A percentile compares a stretch with the other conserved stretches of the same genome.
Evolutionary conservation across 2,888 invertebrate species (phyloP).

Genomic region (Candidula unifasciata): DNA sequence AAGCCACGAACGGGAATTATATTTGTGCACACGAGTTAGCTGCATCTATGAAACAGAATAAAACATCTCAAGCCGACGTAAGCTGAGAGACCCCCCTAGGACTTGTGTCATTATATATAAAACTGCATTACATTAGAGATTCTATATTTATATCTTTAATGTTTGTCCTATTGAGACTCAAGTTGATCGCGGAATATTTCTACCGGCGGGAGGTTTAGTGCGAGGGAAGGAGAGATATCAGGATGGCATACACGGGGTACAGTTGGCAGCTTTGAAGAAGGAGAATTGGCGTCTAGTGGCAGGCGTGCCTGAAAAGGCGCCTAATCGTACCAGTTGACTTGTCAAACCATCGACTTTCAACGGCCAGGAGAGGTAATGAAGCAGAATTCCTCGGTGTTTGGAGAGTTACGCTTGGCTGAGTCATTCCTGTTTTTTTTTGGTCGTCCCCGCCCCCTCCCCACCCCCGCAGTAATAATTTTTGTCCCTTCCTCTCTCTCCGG

Average conservation of each 20-base stretch:
- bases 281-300: not conserved
- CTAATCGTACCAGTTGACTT: not conserved
- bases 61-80: no score
- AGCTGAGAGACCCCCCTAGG: no score
- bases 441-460: no score
- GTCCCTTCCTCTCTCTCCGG: not conserved
- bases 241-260: no score
- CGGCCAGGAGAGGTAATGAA: conserved; percentile 4
- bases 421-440: conserved; percentile 6
- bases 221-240: no score
- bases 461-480: not conserved
- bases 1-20: no score
- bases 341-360: not conserved
- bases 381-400: conserved; percentile 20
- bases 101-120: no score
- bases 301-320: not conserved
- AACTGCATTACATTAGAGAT: no score
- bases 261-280: not conserved
- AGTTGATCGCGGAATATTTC: not conserved
- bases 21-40: no score
- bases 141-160: no score
- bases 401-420: not conserved
- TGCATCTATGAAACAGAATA: no score
- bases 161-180: not conserved
- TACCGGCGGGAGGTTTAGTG: no score